A percentile compares a stretch with the other conserved stretches of the same genome.
Evolutionary conservation across 1,140 invertebrate species (phyloP).

Genomic region (Riptortus pedestris): DNA sequence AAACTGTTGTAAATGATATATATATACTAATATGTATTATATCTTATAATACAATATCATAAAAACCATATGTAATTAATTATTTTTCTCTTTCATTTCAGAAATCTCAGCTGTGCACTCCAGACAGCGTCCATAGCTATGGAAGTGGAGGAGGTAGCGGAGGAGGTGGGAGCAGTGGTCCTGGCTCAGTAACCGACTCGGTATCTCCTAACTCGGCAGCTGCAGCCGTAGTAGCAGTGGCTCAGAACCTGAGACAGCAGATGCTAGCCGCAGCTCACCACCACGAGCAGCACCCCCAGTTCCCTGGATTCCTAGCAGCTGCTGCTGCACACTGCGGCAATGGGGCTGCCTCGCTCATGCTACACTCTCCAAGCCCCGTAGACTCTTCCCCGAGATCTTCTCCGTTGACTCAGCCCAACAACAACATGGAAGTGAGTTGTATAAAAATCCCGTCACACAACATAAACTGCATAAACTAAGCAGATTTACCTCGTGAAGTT

Average conservation of each 20-base stretch:
- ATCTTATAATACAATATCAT: too few relatives aligned
- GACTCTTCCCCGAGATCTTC: slow-evolving; percentile 30
- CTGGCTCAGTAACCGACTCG: slow-evolving; percentile 49
- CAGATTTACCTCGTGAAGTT: too few relatives aligned
- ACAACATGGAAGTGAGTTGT: slow-evolving; percentile 29
- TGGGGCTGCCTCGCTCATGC: slow-evolving; percentile 23
- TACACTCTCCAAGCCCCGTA: slow-evolving; percentile 29
- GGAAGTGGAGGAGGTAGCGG: slow-evolving; percentile 41
- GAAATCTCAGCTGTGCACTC: slow-evolving; percentile 21
- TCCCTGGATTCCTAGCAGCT: slow-evolving; percentile 21
- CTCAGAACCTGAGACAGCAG: slow-evolving; percentile 57
- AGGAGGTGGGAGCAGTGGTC: slow-evolving; percentile 36
- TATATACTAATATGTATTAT: too few relatives aligned
- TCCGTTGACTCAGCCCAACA: slow-evolving; percentile 28
- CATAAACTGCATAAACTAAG: too few relatives aligned
- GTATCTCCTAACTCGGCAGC: slow-evolving; percentile 53
- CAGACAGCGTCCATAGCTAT: slow-evolving; percentile 36
- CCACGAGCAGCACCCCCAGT: slow-evolving; percentile 40
- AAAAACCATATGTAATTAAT: too few relatives aligned
- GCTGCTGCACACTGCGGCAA: slow-evolving; percentile 28
- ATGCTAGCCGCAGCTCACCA: slow-evolving; percentile 55
- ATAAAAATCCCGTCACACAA: too few relatives aligned
- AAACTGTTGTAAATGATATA: too few relatives aligned
- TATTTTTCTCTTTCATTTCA: too few relatives aligned
- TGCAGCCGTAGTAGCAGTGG: slow-evolving; percentile 57